Evolutionary conservation across 2,888 invertebrate genomes (phyloP), one percentile per base, ranked within the genome.

Genomic region (Philereme transversata): DNA sequence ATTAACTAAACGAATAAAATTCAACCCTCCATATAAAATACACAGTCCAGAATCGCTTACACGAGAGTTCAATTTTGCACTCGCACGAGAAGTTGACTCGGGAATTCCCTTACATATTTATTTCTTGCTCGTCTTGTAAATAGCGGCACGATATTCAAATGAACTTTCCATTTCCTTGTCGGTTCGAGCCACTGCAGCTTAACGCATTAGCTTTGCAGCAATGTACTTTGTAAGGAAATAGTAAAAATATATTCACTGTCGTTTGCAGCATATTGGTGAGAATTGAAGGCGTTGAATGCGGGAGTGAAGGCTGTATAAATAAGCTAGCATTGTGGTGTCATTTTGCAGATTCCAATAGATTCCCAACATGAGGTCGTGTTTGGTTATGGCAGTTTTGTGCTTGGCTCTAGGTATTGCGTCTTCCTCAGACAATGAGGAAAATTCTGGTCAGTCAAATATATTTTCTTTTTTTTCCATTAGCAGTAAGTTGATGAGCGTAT

Each of bases 61-160:
- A 44, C 35, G 10, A 51, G 35, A 52, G 57, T 55, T 50, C 57
- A 63, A 69, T 66, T 67, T 82, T 83, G 80, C 76, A 79, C 77
- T 77, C 78, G 79, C 77, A 81, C 79, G 77, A 79, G 79, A 81
- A 84, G 86, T 83, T 77, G 79, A 83, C 81, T 83, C 79, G 84
- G 83, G 84, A 79, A 85, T 85, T 86, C 83, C 84, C 84, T 79
- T 80, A 78, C 83, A 81, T 78, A 81, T 80, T 75, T 75, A 69
- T 68, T 69, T 69, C 55, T 60, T 59, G 62, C 57, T 64, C 65
- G 55, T 62, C 52, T 64, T 60, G 62, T 65, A 64, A 65, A 67
- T 57, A 67, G 67, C 62, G 65, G 58, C 51, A 49, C 52, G 57
- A 62, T 58, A 62, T 60, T 60, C 62, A 44, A 47, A 60, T 51